Conservation (phyloP, 2,113 vertebrate genomes). For the Ptilorrhoa leucosticta region DNA sequence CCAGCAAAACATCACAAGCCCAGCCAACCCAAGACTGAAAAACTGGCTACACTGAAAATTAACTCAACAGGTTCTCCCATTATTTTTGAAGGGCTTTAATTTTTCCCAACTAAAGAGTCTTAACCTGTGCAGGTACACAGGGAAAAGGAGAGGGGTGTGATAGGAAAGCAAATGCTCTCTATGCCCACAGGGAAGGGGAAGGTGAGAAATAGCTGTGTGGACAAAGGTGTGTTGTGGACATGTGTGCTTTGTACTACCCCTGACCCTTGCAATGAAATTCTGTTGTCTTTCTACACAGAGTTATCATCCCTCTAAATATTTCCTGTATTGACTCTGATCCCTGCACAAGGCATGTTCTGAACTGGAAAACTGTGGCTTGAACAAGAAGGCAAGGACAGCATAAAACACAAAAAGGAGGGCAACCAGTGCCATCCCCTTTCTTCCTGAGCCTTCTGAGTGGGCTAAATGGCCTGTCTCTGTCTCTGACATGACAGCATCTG, state of each 20-base stretch:
- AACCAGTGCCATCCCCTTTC: background rate
- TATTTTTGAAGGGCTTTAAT: background rate
- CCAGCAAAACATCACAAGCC: background rate
- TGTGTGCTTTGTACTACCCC: background rate
- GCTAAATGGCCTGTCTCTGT: background rate
- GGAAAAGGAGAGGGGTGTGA: background rate
- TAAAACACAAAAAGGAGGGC: background rate
- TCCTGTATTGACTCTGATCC: background rate
- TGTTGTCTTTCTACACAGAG: background rate
- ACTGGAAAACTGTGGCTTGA: background rate
- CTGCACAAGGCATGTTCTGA: background rate
- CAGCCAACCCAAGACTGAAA: background rate
- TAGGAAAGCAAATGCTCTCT: background rate
- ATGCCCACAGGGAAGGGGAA: background rate
- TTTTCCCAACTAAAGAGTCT: background rate
- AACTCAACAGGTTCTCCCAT: background rate
- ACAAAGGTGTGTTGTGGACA: background rate
- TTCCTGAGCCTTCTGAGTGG: background rate
- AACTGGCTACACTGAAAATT: background rate
- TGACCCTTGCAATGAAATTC: background rate
- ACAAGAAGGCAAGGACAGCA: background rate
- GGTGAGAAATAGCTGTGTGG: background rate
- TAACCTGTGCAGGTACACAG: rapidly evolving
- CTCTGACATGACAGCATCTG: background rate
- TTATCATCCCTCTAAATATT: background rate